Base-by-base conservation (phyloP, 2,888 invertebrate genomes). In the Phengaris alcon region DNA sequence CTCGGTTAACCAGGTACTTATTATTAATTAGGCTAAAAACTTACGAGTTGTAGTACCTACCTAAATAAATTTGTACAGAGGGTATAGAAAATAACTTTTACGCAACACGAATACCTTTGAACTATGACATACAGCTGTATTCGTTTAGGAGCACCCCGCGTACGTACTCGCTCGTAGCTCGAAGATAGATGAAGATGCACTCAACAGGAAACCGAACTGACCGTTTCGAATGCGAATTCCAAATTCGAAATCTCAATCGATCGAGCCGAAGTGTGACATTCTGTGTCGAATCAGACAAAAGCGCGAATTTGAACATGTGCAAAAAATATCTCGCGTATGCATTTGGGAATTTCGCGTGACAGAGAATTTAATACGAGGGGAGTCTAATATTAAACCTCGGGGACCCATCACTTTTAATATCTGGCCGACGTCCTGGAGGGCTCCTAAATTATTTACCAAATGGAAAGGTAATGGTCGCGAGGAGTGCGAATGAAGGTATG, bases 391-490 rank as follows among this genome's bases (percentile, higher is more conserved):
- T 93, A 93, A 93, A 90, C 93, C 93, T 91, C 83, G 84, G 93
- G 93, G 93, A 93, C 88, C 90, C 93, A 93, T 93, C 93, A 93
- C 91, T 93, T 93, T 93, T 93, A 93, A 93, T 93, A 93, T 93
- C 89, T 92, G 90, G 90, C 88, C 88, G 88, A 82, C 84, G 89
- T 90, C 93, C 92, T 93, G 86, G 88, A 89, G 93, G 93, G 88
- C 89, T 87, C 85, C 90, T 93, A 93, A 93, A 93, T 93, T 93
- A 93, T 93, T 93, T 91, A 91, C 90, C 90, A 91, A 93, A 93
- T 93, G 90, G 91, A 90, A 91, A 93, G 93, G 93, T 93, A 93
- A 93, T 93, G 92, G 92, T 86, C 87, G 88, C 85, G 87, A 91
- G 88, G 88, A 90, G 91, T 91, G 90, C 86, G 90, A 90, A 91